phyloP scores from a whole-genome alignment of 2,888 invertebrate species.

The Pristionchus entomophagus region DNA sequence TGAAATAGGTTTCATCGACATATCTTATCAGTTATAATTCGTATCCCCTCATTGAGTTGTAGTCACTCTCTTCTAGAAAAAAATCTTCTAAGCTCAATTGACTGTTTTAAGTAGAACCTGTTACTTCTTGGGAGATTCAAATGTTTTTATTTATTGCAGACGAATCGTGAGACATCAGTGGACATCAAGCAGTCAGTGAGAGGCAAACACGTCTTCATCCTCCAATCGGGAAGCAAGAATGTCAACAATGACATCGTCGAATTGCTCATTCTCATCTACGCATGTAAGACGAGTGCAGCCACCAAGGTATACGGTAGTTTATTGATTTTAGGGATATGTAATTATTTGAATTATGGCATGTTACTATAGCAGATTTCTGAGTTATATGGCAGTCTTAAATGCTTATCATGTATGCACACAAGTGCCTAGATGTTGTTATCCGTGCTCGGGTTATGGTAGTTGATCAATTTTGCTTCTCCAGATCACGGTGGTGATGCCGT shows the following conservation, averaged over 20 bases:
- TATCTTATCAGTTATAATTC: too few species aligned
- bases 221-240: constrained; percentile 97
- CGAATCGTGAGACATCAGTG: constrained; percentile 88
- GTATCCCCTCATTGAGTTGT: too few species aligned
- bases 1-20: too few species aligned
- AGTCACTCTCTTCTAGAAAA: too few species aligned
- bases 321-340: background rate
- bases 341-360: too few species aligned
- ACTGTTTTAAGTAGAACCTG: background rate
- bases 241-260: constrained; percentile 99
- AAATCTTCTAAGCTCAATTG: too few species aligned
- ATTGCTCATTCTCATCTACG: constrained; percentile 96
- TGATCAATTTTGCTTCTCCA: background rate
- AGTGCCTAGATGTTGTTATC: too few species aligned
- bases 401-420: too few species aligned
- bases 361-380: too few species aligned
- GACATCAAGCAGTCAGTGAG: constrained; percentile 97
- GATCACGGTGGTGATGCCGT: constrained; percentile 87
- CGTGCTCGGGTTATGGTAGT: background rate
- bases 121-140: background rate
- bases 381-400: too few species aligned
- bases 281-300: constrained; percentile 90
- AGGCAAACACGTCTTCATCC: constrained; percentile 97
- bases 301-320: constrained; percentile 35
- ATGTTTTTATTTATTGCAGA: constrained; percentile 16